Percentiles rank a stretch among this genome's conserved stretches.
These are phyloP conservation scores for Plebejus melissa DNA, from an alignment of 2,888 invertebrate genomes.

Conservation along the genomic window DNA sequence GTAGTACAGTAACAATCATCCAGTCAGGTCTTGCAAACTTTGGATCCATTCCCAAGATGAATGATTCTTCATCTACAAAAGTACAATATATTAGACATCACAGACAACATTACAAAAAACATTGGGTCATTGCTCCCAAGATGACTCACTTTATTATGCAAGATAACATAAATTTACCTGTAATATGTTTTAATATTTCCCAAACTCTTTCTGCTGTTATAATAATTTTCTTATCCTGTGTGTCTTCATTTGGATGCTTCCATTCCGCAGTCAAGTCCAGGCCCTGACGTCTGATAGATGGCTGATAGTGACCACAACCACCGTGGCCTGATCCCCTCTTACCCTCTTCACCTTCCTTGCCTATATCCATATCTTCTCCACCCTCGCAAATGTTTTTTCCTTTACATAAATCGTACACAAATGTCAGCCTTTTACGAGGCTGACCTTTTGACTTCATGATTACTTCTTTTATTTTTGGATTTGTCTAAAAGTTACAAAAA, in stretches of 20 bases:
- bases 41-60: slow-evolving; percentile 97
- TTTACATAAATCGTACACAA: slow-evolving; percentile 98
- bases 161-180: slow-evolving; percentile 59
- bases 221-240: slow-evolving; percentile 96
- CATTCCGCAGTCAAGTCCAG: slow-evolving; percentile 98
- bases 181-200: slow-evolving; percentile 97
- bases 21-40: slow-evolving; percentile 98
- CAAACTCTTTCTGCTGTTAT: slow-evolving; percentile 97
- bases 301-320: slow-evolving; percentile 99
- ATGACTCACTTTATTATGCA: background rate
- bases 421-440: slow-evolving; percentile 94
- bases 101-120: slow-evolving; percentile 6
- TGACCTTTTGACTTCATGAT: slow-evolving; percentile 98
- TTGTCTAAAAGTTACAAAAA: slow-evolving; percentile 79
- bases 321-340: slow-evolving; percentile 86
- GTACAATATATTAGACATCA: background rate
- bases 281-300: slow-evolving; percentile 92
- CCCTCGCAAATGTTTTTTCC: slow-evolving; percentile 99
- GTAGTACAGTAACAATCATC: slow-evolving; percentile 99
- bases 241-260: slow-evolving; percentile 99
- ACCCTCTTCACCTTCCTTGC: slow-evolving; percentile 85
- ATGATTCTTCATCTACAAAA: slow-evolving; percentile 93
- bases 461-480: slow-evolving; percentile 96
- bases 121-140: background rate
- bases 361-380: slow-evolving; percentile 97